Conservation (phyloP, 2,888 invertebrate genomes). For the Aproaerema taeniolella region DNA sequence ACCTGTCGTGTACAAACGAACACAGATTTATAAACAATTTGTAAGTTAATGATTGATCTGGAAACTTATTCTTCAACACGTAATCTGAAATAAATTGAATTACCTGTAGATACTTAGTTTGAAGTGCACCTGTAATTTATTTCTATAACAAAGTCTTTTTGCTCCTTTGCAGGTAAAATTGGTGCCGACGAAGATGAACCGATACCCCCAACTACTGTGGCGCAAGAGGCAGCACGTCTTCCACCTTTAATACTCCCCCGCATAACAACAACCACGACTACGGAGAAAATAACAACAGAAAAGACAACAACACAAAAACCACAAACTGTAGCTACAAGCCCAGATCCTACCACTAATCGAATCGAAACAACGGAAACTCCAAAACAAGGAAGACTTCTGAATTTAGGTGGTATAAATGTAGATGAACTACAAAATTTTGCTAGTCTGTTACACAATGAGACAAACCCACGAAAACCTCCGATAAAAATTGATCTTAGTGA, state of each 20-base stretch:
- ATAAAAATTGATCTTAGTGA: constrained; percentile 84
- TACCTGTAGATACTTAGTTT: too few relatives aligned
- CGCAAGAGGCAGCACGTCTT: constrained; percentile 6
- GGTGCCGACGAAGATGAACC: constrained; percentile 51
- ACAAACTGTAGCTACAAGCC: constrained; percentile 13
- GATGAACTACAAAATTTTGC: constrained; percentile 65
- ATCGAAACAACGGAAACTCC: constrained; percentile 27
- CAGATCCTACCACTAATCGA: too few relatives aligned
- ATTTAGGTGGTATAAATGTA: constrained; percentile 53
- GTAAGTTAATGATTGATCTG: too few relatives aligned
- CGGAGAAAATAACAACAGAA: constrained; percentile 10
- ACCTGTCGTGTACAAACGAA: too few relatives aligned
- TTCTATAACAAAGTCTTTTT: too few relatives aligned
- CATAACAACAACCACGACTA: constrained; percentile 5
- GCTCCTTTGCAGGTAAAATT: constrained; percentile 52
- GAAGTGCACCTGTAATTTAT: too few relatives aligned
- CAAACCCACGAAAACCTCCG: constrained; percentile 46
- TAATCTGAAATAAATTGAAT: too few relatives aligned
- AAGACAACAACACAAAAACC: constrained; percentile 21
- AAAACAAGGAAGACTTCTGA: constrained; percentile 41
- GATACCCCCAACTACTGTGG: constrained; percentile 9
- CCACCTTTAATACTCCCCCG: constrained; percentile 2
- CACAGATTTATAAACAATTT: too few relatives aligned
- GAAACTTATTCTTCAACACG: too few relatives aligned
- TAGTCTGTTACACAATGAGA: constrained; percentile 58